Evolutionary conservation across 1,140 invertebrate genomes (phyloP), one percentile per base, ranked within the genome.

Genomic region (Lysiphlebus fabarum): DNA sequence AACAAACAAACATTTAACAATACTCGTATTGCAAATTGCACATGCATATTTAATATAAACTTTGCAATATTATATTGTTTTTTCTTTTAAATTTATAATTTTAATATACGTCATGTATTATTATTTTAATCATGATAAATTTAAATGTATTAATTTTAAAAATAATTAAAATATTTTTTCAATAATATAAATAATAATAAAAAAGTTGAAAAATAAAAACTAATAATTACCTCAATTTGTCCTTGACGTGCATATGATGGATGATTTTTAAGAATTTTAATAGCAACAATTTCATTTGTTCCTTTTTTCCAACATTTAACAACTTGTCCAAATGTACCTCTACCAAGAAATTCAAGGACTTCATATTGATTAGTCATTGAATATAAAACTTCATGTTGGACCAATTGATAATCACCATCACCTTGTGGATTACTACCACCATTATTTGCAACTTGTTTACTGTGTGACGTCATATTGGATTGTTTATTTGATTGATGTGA

Each of bases 241-340:
- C 97, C 97, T 84, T 99, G 97, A 68, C 97, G 87, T 59, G 96
- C 96, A 84, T 99, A 99, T 55, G 96, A 99, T 54, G 97, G 97
- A 84, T 99, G 97, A 83, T 99, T 99, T 82, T 99, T 99, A 36
- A 99, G 82, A 74, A 99, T 99, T 85, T 99, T 99, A 74, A 99
- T 99, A 70, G 97, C 97, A 63, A 99, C 96, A 71, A 99, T 99
- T 81, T 99, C 96, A 78, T 97, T 99, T 59, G 97, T 99, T 75
- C 97, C 97, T 78, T 98, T 98, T 80, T 99, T 99, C 97, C 97
- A 99, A 80, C 97, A 99, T 83, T 99, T 99, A 67, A 99, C 96
- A 67, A 99, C 85, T 78, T 99, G 96, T 61, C 97, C 97, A 83
- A 99, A 99, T 53, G 97, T 99, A 65, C 96, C 96, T 66, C 97